Percentiles rank a stretch among this genome's conserved stretches.
Conservation (phyloP, 92 coral and sea anemone species). For the Epizoanthus ramosus region DNA sequence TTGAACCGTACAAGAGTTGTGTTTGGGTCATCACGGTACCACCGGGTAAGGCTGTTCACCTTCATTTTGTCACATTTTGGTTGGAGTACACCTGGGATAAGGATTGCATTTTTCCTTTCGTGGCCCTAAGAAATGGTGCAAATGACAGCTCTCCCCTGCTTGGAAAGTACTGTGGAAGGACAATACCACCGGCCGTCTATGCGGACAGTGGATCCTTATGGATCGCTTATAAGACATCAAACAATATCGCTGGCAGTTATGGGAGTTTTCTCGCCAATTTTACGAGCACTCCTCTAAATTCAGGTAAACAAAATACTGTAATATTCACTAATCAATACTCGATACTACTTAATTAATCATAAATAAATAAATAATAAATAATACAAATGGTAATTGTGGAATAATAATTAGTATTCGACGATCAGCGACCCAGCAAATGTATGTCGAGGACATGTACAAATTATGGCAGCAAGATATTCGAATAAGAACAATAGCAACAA, state of each 20-base stretch:
- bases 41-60: neutral
- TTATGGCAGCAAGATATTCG: too few relatives aligned
- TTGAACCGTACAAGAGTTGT: slow-evolving; percentile 19
- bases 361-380: too few relatives aligned
- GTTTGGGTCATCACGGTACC: slow-evolving; percentile 10
- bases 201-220: slow-evolving; percentile 13
- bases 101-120: neutral
- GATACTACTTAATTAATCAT: too few relatives aligned
- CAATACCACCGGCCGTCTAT: neutral
- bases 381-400: too few relatives aligned
- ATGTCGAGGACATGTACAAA: too few relatives aligned
- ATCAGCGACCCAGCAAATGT: too few relatives aligned
- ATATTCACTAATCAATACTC: too few relatives aligned
- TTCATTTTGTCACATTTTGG: neutral
- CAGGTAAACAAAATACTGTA: neutral
- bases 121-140: slow-evolving; percentile 5
- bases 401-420: too few relatives aligned
- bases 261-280: slow-evolving; percentile 9
- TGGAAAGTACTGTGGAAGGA: slow-evolving; percentile 7
- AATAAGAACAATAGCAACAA: too few relatives aligned
- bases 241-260: neutral
- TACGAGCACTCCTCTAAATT: neutral
- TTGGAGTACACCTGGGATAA: slow-evolving; percentile 16
- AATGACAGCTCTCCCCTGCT: slow-evolving; percentile 2
- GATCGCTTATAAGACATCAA: neutral